Evolutionary conservation across 2,113 vertebrate genomes (phyloP), one percentile per base, ranked within the genome.

Genomic region (Conger conger): DNA sequence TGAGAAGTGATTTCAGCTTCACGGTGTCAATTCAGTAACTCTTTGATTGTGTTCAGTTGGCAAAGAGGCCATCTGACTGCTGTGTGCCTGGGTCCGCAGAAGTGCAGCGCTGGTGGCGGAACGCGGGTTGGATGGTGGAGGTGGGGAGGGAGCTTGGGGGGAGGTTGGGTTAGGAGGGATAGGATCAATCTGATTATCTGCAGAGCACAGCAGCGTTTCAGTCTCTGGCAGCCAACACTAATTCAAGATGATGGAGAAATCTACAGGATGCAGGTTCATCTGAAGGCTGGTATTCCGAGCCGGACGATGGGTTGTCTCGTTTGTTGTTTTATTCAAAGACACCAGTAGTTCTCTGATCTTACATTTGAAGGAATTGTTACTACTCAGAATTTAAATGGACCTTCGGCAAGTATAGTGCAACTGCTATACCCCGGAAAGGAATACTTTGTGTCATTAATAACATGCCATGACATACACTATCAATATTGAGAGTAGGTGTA

Each of bases 151-250:
- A 42, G 40, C n/a, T n/a, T n/a, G 40, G 40, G 40, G 4, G 40
- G 40, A 9, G 40, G 40, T 4, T 9, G 40, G 40, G 40, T 42
- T 42, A 50, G 45, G 40, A 50, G 45, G 45, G 45, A 50, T 50
- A 36, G 78, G 57, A 87, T 87, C 84, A 83, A 60, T 85, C 78
- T 84, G 53, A 37, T 83, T 81, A 82, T 81, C 40, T 79, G 54
- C 36, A 78, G 81, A 83, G 76, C n/a, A 63, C 6, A 38, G 42
- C 81, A 37, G 76, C 23, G 23, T 83, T 40, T 68, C 82, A 68
- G 45, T 76, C 38, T 37, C 33, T 23, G 9, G 76, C 76, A 78
- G 76, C 11, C 76, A 35, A 6, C 37, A 5, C 35, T 78, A 38
- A 37, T 78, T 78, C 36, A 57, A 68, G 35, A 50, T 76, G 23